Base-by-base conservation (phyloP, 2,113 vertebrate species). In the Hoplias malabaricus region DNA sequence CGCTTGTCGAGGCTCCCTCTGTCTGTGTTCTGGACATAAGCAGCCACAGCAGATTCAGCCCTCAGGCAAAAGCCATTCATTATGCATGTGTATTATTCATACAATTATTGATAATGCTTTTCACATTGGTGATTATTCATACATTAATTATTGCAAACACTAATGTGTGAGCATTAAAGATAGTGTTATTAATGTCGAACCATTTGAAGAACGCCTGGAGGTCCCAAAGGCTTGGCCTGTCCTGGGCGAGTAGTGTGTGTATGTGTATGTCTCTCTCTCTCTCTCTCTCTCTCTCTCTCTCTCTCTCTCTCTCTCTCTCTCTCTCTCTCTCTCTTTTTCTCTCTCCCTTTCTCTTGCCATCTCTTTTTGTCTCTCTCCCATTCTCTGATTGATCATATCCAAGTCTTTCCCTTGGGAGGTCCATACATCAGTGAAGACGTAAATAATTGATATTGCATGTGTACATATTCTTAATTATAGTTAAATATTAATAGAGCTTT, bases 91-190 rank as follows among this genome's bases (percentile, higher is more conserved):
- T 27, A 43, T 95, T 95, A 93, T 95, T 94, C 90, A 92, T 92
- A 93, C 89, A 95, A 95, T 94, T 95, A 95, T 96, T 94, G 93
- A 94, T 95, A 94, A 95, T 90, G 85, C 85, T 93, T 94, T 93
- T 93, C 86, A 91, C 92, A 94, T 93, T 85, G 90, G 90, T 93
- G 93, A 93, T 93, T 96, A 96, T 94, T 94, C 90, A 93, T 93
- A 92, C 89, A 94, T 95, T 95, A 93, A 93, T 93, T 94, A 93
- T 92, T 93, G 88, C 90, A 85, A 91, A 87, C 87, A 83, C 86
- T 91, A 90, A 79, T 93, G 87, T 94, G 85, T 93, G 92, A 92
- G 84, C 86, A 90, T 93, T 94, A 94, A 93, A 87, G 76, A 93
- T 92, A 93, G 85, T 80, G 93, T 94, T 94, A 94, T 94, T 93